Base-by-base conservation (phyloP, 1,140 invertebrate species). In the Colletes gigas region DNA sequence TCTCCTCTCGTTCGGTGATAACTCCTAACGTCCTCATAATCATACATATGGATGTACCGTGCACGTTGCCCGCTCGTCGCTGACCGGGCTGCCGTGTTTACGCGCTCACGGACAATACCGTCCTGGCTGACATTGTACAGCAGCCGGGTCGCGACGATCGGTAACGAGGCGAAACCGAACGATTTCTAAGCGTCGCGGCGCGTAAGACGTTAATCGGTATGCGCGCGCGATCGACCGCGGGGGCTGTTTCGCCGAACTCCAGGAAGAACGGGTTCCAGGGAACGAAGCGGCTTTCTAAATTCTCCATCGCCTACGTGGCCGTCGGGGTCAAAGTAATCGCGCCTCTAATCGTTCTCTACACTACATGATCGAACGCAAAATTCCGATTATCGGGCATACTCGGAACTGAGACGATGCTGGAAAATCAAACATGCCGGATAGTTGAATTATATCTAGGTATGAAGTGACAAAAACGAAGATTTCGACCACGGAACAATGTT, bases 41-140 rank as follows among this genome's bases (percentile, higher is more conserved):
- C 92, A 92, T 92, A 92, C 91, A 91, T 92, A 92, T 91, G 90
- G 90, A 92, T 92, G 89, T 79, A 60, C 81, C 69, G 78, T 85
- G 86, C 88, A 79, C 79, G 81, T 79, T 84, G 80, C 1, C 82
- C 74, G 69, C 68, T 80, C 75, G 82, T 78, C 44, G 70, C 19
- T 83, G 84, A 83, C 76, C 44, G 21, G 52, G 19, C 21, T 69
- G 77, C 70, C 44, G 71, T 83, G 79, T 83, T 88, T 87, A 82
- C 77, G 72, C 78, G 65, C 63, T 47, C 84, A 77, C 65, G 82
- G 78, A 83, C 55, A 75, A 79, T 79, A 78, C 80, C 80, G 70
- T 81, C 76, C 85, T 2, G 54, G 73, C 65, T 63, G 83, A 81
- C 80, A 80, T 83, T 81, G 62, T 85, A 63, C 41, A n/a, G 6